Evolutionary conservation across 2,113 vertebrate genomes (phyloP).

Genomic region (Haemorhous mexicanus): DNA sequence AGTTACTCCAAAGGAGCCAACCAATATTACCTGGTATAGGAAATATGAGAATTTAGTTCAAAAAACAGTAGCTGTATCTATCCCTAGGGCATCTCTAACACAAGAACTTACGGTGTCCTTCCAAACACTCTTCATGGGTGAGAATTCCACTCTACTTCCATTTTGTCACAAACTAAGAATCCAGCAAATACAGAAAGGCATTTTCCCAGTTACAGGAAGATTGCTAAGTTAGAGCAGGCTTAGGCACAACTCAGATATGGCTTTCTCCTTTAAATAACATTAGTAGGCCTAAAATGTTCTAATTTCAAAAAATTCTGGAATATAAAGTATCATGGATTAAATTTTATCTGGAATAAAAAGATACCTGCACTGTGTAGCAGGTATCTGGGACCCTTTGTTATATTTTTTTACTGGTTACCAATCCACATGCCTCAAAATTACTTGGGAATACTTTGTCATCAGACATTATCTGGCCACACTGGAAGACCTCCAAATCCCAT

Average conservation of each 20-base stretch:
- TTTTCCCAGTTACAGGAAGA: not conserved
- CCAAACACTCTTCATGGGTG: rapidly evolving
- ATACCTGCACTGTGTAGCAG: not conserved
- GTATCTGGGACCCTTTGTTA: not conserved
- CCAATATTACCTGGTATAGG: not conserved
- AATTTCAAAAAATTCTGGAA: not conserved
- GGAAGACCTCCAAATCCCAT: not conserved
- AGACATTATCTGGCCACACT: not conserved
- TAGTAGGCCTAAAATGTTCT: not conserved
- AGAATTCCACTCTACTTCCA: not conserved
- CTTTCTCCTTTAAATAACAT: not conserved
- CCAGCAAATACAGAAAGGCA: not conserved
- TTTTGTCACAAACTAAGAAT: not conserved
- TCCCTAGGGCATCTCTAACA: not conserved
- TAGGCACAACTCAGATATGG: not conserved
- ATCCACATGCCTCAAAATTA: not conserved
- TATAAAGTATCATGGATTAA: not conserved
- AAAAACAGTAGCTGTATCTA: not conserved
- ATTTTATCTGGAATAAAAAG: not conserved
- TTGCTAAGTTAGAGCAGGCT: not conserved
- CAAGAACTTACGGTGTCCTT: not conserved
- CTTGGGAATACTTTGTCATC: not conserved
- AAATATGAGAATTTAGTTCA: not conserved
- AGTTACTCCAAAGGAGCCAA: not conserved
- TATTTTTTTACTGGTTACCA: not conserved